phyloP scores from a whole-genome alignment of 2,888 invertebrate genomes.

The Odontocerum albicorne region DNA sequence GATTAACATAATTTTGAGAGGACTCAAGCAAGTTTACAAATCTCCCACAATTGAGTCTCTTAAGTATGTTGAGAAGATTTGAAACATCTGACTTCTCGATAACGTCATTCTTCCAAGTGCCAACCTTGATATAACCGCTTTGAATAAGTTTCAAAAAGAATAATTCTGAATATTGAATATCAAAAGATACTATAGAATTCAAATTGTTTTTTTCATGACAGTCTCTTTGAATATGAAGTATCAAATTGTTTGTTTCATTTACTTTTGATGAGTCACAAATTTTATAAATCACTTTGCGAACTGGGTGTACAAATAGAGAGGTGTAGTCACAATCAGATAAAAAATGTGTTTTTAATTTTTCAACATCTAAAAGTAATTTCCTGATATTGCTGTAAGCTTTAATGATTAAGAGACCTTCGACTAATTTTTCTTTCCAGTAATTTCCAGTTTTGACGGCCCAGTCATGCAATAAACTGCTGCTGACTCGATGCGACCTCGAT shows the following conservation, averaged over 20 bases:
- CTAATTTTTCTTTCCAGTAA: constrained; percentile 48
- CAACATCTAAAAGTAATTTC: constrained; percentile 45
- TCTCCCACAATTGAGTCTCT: neutral
- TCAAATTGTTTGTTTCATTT: constrained; percentile 38
- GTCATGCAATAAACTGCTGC: constrained; percentile 38
- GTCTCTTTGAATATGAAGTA: neutral
- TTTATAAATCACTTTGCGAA: constrained; percentile 49
- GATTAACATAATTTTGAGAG: neutral
- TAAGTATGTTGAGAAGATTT: constrained; percentile 1
- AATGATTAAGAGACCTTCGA: constrained; percentile 58
- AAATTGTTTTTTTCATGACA: constrained; percentile 33
- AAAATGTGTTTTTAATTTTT: constrained; percentile 42
- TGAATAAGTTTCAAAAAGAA: constrained; percentile 19
- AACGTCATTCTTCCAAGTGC: neutral
- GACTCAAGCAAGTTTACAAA: neutral
- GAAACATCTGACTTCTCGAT: constrained; percentile 2
- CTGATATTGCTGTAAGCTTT: constrained; percentile 46
- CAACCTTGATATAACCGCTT: constrained; percentile 3
- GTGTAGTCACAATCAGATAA: constrained; percentile 45
- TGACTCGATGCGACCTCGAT: neutral
- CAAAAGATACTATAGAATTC: constrained; percentile 36
- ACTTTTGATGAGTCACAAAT: constrained; percentile 48
- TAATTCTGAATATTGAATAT: constrained; percentile 15
- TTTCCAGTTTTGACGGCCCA: constrained; percentile 41
- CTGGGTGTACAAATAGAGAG: constrained; percentile 45